Evolutionary conservation across 2,113 vertebrate species (phyloP), one percentile per base, ranked within the genome.

Genomic region (Pterophyllum scalare): DNA sequence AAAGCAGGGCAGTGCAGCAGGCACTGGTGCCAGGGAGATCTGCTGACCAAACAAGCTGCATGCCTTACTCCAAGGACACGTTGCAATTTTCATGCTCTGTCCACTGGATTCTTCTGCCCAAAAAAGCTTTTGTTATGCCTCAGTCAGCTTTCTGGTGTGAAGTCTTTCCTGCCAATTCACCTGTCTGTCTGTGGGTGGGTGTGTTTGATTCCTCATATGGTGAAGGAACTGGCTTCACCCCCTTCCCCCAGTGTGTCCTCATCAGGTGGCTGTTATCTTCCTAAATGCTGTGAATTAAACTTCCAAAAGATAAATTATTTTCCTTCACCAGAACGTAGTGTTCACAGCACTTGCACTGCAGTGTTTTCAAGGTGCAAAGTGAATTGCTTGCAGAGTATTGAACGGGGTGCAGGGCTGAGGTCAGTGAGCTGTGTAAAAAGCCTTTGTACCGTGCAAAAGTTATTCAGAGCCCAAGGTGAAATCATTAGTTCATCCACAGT

Each of bases 51-150:
- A 89, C 83, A 79, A 75, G 60, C 88, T 10, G 7, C 76, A 75
- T 75, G 74, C 57, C 60, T 88, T 82, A 77, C 82, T 79, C 92
- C 91, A 92, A 93, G 91, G 91, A 80, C 89, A 86, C 74, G 6
- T 22, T 82, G 33, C 70, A 76, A 77, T 83, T 87, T 76, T 78
- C 56, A 79, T 19, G 22, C 70, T 56, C 49, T 33, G 38, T 56
- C 75, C 72, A 49, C 17, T 0, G 5, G 58, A 59, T 72, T 87
- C 78, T 70, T 81, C 78, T 70, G 49, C 62, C 57, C 57, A 58
- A 61, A 38, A 20, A 54, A 61, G 59, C 80, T 81, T 87, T 81
- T 46, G 35, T 82, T 79, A 67, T 82, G 75, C 75, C 58, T 77
- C 67, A 43, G 54, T 84, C 52, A 80, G 65, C 65, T 70, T 74